Conservation (phyloP, 2,113 vertebrate species). For the Brienomyrus longianalis region DNA sequence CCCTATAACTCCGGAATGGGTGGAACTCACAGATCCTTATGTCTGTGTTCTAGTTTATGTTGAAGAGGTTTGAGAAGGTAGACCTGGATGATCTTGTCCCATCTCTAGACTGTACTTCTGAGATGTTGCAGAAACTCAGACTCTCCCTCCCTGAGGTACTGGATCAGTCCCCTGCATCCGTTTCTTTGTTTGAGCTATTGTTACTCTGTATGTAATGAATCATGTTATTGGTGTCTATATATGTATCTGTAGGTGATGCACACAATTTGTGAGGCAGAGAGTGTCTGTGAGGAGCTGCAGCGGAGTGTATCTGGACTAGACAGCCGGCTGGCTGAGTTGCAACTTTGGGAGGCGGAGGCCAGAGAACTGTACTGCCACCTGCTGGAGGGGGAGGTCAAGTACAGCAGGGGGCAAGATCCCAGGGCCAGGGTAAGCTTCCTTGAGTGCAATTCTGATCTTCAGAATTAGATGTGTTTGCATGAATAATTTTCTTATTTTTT, state of each 20-base stretch:
- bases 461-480: not conserved
- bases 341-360: slow-evolving; percentile 62
- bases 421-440: slow-evolving; percentile 44
- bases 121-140: slow-evolving; percentile 51
- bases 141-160: slow-evolving; percentile 57
- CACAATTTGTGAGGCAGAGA: slow-evolving; percentile 54
- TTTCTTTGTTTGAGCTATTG: not conserved
- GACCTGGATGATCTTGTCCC: slow-evolving; percentile 49
- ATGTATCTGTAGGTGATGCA: slow-evolving; percentile 45
- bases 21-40: not conserved
- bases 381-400: slow-evolving; percentile 37
- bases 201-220: not conserved
- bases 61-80: slow-evolving; percentile 56
- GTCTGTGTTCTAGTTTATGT: slow-evolving; percentile 49
- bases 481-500: not conserved
- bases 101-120: slow-evolving; percentile 45
- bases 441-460: not conserved
- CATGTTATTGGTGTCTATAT: not conserved
- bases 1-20: not conserved
- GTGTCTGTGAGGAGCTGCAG: slow-evolving; percentile 59
- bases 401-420: slow-evolving; percentile 47
- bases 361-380: slow-evolving; percentile 52
- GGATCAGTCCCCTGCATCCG: not conserved
- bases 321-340: slow-evolving; percentile 59
- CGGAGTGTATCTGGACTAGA: slow-evolving; percentile 55